Conservation (phyloP, 1,140 invertebrate genomes). For the Sinonovacula constricta region DNA sequence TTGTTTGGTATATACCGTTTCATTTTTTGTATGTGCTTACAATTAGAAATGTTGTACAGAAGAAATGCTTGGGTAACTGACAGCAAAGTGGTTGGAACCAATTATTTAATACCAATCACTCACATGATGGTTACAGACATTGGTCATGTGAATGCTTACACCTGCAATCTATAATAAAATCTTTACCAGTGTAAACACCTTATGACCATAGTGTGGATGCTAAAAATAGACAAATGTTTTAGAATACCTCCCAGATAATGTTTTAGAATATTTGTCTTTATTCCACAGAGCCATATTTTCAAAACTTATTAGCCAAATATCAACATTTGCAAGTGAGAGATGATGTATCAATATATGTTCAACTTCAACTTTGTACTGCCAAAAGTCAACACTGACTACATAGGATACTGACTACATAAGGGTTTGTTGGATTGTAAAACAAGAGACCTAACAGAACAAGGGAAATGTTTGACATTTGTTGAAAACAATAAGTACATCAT, state of each 20-base stretch:
- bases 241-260: neutral
- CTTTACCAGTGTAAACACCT: no score
- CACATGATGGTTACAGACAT: neutral
- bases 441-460: neutral
- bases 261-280: neutral
- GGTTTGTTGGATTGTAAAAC: neutral
- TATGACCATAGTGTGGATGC: neutral
- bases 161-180: neutral
- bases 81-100: neutral
- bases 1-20: constrained; percentile 14
- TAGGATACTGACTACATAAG: neutral
- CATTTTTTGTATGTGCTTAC: neutral
- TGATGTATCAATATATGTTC: neutral
- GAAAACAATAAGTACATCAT: neutral
- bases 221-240: neutral
- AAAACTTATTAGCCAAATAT: neutral
- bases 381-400: neutral
- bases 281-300: neutral
- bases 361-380: neutral
- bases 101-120: neutral
- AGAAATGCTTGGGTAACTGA: no score
- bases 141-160: neutral
- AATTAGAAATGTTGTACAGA: neutral
- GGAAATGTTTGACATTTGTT: neutral
- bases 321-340: neutral